Evolutionary conservation across 2,797 vertebrate species (phyloP).

Genomic region (Helarctos malayanus): DNA sequence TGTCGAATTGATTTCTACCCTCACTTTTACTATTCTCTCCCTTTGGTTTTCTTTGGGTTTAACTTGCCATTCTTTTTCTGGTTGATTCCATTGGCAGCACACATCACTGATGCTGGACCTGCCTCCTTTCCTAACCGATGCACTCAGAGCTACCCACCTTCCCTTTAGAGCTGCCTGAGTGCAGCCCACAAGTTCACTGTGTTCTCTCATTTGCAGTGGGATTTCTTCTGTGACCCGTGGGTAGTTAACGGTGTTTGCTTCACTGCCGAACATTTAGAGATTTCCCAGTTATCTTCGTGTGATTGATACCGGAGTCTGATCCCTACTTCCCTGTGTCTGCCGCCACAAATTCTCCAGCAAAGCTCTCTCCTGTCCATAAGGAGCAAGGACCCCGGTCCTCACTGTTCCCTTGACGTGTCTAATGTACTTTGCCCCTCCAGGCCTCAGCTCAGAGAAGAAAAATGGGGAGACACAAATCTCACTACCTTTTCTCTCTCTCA

Average conservation of each 20-base stretch:
- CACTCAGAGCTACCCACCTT: neutral
- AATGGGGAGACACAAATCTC: neutral
- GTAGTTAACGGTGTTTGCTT: neutral
- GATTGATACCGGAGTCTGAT: neutral
- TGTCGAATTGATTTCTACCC: neutral
- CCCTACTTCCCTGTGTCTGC: neutral
- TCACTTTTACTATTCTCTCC: neutral
- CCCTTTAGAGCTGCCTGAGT: neutral
- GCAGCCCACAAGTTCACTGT: neutral
- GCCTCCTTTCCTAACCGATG: neutral
- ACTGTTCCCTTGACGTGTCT: neutral
- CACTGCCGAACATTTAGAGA: neutral
- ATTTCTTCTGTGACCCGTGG: neutral
- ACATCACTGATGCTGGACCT: neutral
- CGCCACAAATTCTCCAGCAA: neutral
- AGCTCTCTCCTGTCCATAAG: too few species aligned
- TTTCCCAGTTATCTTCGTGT: neutral
- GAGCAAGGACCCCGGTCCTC: neutral
- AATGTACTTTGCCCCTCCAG: neutral
- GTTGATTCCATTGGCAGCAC: neutral
- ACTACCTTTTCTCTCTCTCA: neutral
- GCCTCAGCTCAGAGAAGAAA: neutral
- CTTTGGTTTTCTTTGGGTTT: constrained; percentile 25
- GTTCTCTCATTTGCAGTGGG: neutral
- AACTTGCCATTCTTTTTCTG: neutral